These are phyloP conservation scores for Paradoxurus hermaphroditus DNA, from an alignment of 2,113 vertebrate species.

Conservation along the genomic window DNA sequence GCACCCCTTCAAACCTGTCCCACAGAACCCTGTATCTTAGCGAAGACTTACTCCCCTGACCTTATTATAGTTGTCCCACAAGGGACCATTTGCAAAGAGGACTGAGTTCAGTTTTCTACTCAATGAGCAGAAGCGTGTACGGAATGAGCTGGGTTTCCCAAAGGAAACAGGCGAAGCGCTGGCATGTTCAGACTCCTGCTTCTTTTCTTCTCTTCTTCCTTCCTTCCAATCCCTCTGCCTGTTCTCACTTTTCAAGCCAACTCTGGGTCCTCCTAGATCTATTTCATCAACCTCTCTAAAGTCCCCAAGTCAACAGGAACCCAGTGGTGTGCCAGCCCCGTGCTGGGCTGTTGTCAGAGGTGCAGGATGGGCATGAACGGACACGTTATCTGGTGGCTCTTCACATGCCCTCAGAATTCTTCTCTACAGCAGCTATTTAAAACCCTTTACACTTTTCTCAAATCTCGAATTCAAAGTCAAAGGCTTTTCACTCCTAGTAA, in stretches of 20 bases:
- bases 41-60: neutral
- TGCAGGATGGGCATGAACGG: rapidly evolving
- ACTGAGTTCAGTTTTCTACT: neutral
- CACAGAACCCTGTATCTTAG: neutral
- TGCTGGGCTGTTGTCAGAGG: too few relatives aligned
- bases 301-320: neutral
- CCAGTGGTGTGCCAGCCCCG: neutral
- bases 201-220: neutral
- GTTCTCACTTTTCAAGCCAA: neutral
- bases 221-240: neutral
- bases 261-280: neutral
- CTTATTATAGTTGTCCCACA: neutral
- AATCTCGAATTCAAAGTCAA: neutral
- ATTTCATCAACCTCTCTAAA: neutral
- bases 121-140: neutral
- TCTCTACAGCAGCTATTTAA: neutral
- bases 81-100: neutral
- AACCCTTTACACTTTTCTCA: neutral
- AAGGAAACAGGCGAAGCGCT: rapidly evolving
- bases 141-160: neutral
- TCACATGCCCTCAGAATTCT: neutral
- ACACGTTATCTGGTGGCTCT: too few relatives aligned
- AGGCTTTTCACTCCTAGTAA: neutral
- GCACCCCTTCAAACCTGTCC: neutral
- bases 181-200: too few relatives aligned